Conservation (phyloP, 2,113 vertebrate genomes). For the Butorides virescens region DNA sequence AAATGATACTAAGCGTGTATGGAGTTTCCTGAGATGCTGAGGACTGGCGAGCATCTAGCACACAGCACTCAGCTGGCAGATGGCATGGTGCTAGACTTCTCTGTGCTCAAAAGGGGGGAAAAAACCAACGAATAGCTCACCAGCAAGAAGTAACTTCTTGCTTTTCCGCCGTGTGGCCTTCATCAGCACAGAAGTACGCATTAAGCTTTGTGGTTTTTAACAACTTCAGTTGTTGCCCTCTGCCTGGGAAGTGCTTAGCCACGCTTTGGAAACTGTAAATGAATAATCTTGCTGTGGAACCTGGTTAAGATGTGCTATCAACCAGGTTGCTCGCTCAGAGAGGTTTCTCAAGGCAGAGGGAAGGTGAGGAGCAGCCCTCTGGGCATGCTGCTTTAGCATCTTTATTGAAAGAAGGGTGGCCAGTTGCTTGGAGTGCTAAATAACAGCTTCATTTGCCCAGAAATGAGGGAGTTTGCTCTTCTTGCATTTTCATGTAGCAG, state of each 20-base stretch:
- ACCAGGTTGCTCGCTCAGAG: not conserved
- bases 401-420: too few relatives aligned
- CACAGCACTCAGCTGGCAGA: not conserved
- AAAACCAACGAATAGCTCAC: not conserved
- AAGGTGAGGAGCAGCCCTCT: not conserved
- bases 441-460: not conserved
- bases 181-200: not conserved
- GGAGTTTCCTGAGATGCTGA: rapidly evolving
- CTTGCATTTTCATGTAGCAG: not conserved
- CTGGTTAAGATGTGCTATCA: not conserved
- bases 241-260: not conserved
- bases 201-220: not conserved
- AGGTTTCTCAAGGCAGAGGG: not conserved
- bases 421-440: not conserved
- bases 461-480: not conserved
- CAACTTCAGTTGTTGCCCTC: not conserved
- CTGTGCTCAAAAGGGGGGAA: not conserved
- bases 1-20: not conserved
- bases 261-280: not conserved
- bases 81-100: not conserved
- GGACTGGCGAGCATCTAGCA: not conserved
- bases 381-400: not conserved
- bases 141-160: not conserved
- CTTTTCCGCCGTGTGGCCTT: not conserved
- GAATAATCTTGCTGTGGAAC: not conserved